Percentiles rank a stretch among this genome's conserved stretches.
Conservation (phyloP, 2,888 invertebrate species). For the Caenorhabditis auriculariae region DNA sequence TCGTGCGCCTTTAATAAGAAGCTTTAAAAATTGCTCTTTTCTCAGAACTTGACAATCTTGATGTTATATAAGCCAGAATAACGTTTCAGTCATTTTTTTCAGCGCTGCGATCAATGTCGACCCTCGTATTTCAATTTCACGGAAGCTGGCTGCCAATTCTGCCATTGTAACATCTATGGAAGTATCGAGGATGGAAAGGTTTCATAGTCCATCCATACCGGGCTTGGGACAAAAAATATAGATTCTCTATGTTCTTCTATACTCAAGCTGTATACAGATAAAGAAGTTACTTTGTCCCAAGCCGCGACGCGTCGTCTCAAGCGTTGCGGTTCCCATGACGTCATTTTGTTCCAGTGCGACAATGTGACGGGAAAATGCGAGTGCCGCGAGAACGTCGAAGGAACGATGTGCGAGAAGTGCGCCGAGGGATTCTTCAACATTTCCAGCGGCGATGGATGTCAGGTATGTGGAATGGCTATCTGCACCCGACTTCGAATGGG, state of each 20-base stretch:
- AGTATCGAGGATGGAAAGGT: conserved; percentile 51
- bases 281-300: not conserved
- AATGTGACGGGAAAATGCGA: conserved; percentile 64
- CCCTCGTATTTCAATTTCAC: conserved; percentile 63
- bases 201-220: not conserved
- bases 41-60: too few relatives aligned
- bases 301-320: not conserved
- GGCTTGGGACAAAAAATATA: not conserved
- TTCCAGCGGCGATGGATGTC: conserved; percentile 62
- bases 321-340: not conserved
- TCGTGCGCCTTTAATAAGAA: not conserved
- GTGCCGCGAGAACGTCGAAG: conserved; percentile 65
- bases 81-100: not conserved
- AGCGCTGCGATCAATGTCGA: conserved; percentile 63
- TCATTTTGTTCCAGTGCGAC: conserved; percentile 58
- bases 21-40: not conserved
- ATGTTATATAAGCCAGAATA: not conserved
- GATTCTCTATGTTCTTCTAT: not conserved
- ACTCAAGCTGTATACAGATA: not conserved
- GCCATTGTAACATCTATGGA: conserved; percentile 60
- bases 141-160: conserved; percentile 61
- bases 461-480: conserved; percentile 14
- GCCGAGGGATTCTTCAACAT: conserved; percentile 64
- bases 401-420: conserved; percentile 65
- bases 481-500: not conserved